Conservation (phyloP, 2,113 vertebrate genomes). For the Cyphomyrus plagiostoma region DNA sequence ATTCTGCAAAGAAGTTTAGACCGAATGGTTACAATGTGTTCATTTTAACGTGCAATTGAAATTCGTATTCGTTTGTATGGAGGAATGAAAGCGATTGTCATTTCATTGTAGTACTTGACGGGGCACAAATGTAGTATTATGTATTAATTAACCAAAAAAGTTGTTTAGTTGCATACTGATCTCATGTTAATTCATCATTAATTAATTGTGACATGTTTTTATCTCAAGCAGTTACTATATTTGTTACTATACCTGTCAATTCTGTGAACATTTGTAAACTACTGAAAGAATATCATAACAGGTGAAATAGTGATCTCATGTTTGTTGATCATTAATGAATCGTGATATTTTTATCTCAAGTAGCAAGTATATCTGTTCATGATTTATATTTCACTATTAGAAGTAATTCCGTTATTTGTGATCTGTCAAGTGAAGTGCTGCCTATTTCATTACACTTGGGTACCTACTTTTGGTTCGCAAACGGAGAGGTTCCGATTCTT, state of each 20-base stretch:
- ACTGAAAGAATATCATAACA: neutral
- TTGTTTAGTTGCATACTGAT: neutral
- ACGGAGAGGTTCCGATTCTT: constrained; percentile 33
- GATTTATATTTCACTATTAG: neutral
- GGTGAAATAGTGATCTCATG: neutral
- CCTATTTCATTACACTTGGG: neutral
- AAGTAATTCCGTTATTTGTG: too few species aligned
- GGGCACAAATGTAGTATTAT: neutral
- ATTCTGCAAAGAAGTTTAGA: constrained; percentile 46
- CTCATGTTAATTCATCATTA: neutral
- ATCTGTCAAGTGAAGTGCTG: neutral
- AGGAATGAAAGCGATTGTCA: neutral
- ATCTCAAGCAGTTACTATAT: neutral
- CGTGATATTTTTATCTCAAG: neutral
- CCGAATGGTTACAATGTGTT: neutral
- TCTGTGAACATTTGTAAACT: neutral
- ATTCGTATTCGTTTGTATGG: neutral
- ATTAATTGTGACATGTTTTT: neutral
- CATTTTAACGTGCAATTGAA: neutral
- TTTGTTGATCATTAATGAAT: neutral
- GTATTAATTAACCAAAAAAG: neutral
- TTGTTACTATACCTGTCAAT: neutral
- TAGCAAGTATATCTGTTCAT: neutral
- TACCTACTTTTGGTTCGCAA: constrained; percentile 46
- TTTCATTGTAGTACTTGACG: neutral